These are phyloP conservation scores for Labeo rohita DNA, from an alignment of 2,113 vertebrate genomes.

Conservation along the genomic window DNA sequence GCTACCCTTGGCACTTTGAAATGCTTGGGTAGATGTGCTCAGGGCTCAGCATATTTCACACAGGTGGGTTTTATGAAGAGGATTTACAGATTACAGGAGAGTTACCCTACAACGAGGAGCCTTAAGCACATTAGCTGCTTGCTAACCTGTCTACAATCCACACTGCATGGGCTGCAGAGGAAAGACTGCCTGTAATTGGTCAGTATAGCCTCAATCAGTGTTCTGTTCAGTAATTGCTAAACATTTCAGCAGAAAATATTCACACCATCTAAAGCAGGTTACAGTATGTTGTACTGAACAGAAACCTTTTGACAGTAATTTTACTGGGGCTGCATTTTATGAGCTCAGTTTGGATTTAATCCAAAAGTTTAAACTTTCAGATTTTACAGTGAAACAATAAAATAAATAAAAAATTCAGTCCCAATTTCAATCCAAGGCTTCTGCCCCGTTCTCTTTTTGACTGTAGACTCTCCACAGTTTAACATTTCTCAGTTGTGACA, in stretches of 20 bases:
- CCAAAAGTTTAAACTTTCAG: background rate
- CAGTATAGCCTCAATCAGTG: background rate
- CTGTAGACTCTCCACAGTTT: no score
- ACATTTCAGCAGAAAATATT: background rate
- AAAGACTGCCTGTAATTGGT: slow-evolving; percentile 1
- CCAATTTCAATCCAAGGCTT: no score
- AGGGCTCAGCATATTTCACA: slow-evolving; percentile 42
- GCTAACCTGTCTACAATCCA: slow-evolving; percentile 32
- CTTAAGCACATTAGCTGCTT: slow-evolving; percentile 46
- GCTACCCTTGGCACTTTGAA: background rate
- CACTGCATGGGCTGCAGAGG: slow-evolving; percentile 18
- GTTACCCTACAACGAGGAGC: slow-evolving; percentile 40
- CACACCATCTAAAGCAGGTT: background rate
- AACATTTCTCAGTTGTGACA: no score
- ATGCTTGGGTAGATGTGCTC: slow-evolving; percentile 5
- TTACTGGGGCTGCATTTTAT: no score
- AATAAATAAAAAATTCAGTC: no score
- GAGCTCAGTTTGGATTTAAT: background rate
- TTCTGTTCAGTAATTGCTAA: background rate
- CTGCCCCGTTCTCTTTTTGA: no score
- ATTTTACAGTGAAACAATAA: background rate
- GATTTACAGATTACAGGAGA: slow-evolving; percentile 53
- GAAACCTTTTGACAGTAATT: background rate
- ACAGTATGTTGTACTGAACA: background rate
- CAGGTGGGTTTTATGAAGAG: slow-evolving; percentile 35